Percentiles rank a stretch among this genome's conserved stretches.
Evolutionary conservation across 2,113 vertebrate species (phyloP).

Genomic region (Microtus richardsoni): DNA sequence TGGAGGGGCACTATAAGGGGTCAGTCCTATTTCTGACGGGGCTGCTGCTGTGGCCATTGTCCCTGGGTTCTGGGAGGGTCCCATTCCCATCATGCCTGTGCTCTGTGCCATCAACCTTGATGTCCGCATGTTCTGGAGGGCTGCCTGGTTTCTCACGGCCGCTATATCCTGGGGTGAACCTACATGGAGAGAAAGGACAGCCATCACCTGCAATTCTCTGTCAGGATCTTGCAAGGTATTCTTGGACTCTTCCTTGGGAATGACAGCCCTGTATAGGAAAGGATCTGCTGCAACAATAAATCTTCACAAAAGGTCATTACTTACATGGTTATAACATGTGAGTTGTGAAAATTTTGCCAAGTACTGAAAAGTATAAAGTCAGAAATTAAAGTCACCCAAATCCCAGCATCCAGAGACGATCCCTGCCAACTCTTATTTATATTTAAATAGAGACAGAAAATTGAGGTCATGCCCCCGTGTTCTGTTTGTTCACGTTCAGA

Average conservation of each 20-base stretch:
- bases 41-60: conserved; percentile 83
- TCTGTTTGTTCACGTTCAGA: background rate
- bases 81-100: conserved; percentile 93
- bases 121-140: conserved; percentile 94
- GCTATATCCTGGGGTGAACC: conserved; percentile 95
- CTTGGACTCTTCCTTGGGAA: background rate
- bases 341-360: conserved; percentile 11
- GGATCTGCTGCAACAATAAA: background rate
- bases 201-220: background rate
- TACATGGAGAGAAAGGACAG: conserved; percentile 74
- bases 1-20: conserved; percentile 90
- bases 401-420: background rate
- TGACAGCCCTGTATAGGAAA: background rate
- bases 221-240: rapidly evolving
- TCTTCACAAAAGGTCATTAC: background rate
- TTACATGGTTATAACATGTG: background rate
- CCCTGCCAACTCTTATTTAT: background rate
- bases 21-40: conserved; percentile 94
- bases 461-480: background rate
- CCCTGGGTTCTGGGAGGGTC: conserved; percentile 90
- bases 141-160: conserved; percentile 91
- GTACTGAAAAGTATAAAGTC: background rate
- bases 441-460: conserved; percentile 10
- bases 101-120: conserved; percentile 94
- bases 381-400: background rate